Base-by-base conservation (phyloP, 2,113 vertebrate genomes). In the Tetraodon nigroviridis region DNA sequence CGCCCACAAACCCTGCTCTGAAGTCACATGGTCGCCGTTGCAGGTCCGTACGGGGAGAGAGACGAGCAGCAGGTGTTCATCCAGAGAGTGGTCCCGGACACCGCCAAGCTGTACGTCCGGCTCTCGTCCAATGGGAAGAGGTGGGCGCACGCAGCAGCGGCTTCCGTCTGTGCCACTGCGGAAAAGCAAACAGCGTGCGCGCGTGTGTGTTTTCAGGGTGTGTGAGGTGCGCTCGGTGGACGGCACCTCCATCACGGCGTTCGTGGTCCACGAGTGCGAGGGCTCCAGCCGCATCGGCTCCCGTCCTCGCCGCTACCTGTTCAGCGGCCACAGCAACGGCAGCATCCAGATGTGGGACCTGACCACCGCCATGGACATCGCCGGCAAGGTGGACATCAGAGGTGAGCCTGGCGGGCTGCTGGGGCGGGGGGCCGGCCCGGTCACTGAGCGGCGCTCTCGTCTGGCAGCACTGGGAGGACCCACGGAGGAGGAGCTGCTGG, bases 291-390 rank as follows among this genome's bases (percentile, higher is more conserved):
- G 94, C 1, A 93, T 95, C 0, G 93, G 94, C 48, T 95, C 93
- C 0, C 86, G 94, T 1, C 89, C 93, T 0, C 87, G 94, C 0
- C 92, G 94, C 1, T 95, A 93, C 84, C 90, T 97, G 54, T 93
- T 96, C 84, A 94, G 93, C 0, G 94, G 94, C 58, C 94, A 96
- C 11, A 54, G 89, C 79, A 95, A 95, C 0, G 94, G 94, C 71
- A 94, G 93, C 85, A 90, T 97, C 76, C 93, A 94, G 86, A 92
- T 95, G 92, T 97, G 94, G 94, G 94, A 97, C 84, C 88, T 95
- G 24, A 95, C 94, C 24, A 95, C 94, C 0, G 94, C 93, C 51
- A 93, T 95, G 92, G 93, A 96, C 18, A 90, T 92, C 17, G 87
- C 88, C 0, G 85, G 89, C 16, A 91, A 91, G 69, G 88, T 90